A percentile compares a stretch with the other conserved stretches of the same genome.
Conservation (phyloP, 2,797 vertebrate species). For the Emydoidea blandingii region DNA sequence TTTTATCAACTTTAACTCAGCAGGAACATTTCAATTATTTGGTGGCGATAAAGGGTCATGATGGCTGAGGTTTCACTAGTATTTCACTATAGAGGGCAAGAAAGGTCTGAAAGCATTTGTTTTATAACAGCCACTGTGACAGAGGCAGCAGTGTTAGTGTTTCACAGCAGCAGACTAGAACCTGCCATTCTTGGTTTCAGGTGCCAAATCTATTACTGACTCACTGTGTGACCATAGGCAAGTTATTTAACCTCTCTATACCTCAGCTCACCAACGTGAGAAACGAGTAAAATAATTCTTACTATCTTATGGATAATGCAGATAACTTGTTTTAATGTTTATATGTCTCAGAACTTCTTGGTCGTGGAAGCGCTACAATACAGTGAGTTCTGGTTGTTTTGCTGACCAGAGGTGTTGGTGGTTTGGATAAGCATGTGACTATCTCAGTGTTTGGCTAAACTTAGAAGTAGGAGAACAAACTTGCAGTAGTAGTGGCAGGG, state of each 20-base stretch:
- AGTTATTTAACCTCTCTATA: background rate
- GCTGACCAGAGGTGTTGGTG: background rate
- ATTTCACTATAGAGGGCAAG: background rate
- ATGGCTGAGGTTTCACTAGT: background rate
- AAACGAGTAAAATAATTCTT: background rate
- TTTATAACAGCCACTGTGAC: rapidly evolving
- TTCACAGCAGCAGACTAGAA: background rate
- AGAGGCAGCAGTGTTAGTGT: background rate
- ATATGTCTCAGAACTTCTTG: background rate
- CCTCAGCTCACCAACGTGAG: background rate
- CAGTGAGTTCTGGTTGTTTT: background rate
- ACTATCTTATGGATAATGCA: background rate
- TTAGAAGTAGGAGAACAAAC: rapidly evolving
- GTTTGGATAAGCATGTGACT: background rate
- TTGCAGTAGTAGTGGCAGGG: background rate
- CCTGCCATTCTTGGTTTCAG: background rate
- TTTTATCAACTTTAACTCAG: background rate
- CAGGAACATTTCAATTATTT: background rate
- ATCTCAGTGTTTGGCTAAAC: background rate
- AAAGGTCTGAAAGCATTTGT: background rate
- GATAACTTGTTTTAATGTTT: background rate
- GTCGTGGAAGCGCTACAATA: background rate
- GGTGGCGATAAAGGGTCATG: background rate
- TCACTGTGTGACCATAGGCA: background rate
- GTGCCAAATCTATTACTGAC: background rate